A percentile compares a stretch with the other conserved stretches of the same genome.
Conservation (phyloP, 2,113 vertebrate species). For the Cavia porcellus region DNA sequence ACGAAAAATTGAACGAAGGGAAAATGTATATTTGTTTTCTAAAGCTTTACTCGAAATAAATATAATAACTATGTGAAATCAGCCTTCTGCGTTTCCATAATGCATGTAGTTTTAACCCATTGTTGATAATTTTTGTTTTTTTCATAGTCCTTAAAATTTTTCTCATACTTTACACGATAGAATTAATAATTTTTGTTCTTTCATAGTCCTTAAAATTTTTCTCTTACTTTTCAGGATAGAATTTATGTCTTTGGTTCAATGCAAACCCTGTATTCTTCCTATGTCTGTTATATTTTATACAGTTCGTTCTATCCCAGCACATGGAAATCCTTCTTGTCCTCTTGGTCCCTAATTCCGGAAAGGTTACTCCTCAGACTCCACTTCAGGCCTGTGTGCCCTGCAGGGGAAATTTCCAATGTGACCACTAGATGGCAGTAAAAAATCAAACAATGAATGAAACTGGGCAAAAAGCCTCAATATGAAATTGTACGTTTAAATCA, state of each 20-base stretch:
- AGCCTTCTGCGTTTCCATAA: background rate
- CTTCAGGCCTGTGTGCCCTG: too few species aligned
- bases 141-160: background rate
- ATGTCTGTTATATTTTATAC: background rate
- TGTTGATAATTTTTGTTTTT: background rate
- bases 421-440: constrained; percentile 78
- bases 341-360: background rate
- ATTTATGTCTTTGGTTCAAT: background rate
- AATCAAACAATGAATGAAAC: constrained; percentile 24
- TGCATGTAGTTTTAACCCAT: background rate
- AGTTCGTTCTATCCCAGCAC: background rate
- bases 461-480: background rate
- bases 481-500: background rate
- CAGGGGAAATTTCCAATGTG: background rate
- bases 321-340: background rate
- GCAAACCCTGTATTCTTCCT: background rate
- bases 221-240: background rate
- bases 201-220: background rate
- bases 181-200: background rate
- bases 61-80: background rate
- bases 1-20: background rate
- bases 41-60: background rate
- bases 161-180: background rate
- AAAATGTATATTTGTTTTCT: background rate
- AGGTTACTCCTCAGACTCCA: too few species aligned